Base-by-base conservation (phyloP, 2,113 vertebrate genomes). In the Rhadina sibilatrix region DNA sequence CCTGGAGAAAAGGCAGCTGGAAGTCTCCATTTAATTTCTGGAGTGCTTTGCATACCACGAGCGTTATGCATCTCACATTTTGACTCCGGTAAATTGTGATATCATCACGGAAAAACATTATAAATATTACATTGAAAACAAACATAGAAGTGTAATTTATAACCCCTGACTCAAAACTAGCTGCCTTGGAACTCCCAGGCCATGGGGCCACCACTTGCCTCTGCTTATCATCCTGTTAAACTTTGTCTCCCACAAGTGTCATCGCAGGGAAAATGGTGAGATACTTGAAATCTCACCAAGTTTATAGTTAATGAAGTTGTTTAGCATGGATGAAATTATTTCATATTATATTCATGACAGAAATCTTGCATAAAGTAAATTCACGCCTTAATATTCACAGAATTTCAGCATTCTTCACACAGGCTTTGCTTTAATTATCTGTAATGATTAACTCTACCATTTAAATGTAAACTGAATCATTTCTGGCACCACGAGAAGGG, bases 401-500 rank as follows among this genome's bases (percentile, higher is more conserved):
- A 93, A 89, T 69, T 80, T 90, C 82, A 90, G 77, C 57, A 37
- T 93, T 94, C 76, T 77, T 89, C 44, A 83, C 54, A 85, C 61
- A 56, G 80, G 42, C 56, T 88, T 78, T 91, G 74, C 90, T 94
- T 90, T 90, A 95, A 95, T 96, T 90, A 88, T 65, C 75, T 78
- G 8, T 69, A 92, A 92, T 65, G 60, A 90, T 83, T 64, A 90
- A 81, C 64, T 83, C 38, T 42, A 87, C 61, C 35, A 35, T 84
- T 88, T 83, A 92, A 93, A 95, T 84, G 37, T 69, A 92, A 96
- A 89, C 31, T 31, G 78, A 87, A 90, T 84, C 8, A 60, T 83
- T 91, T 85, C 64, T 91, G 63, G 66, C 56, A 52, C 56, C 49
- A 56, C 0, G 4, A 81, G 71, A 92, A 74, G 30, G 66, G 42